These are phyloP conservation scores for Spodoptera picta DNA, from an alignment of 2,888 invertebrate species.

Conservation along the genomic window DNA sequence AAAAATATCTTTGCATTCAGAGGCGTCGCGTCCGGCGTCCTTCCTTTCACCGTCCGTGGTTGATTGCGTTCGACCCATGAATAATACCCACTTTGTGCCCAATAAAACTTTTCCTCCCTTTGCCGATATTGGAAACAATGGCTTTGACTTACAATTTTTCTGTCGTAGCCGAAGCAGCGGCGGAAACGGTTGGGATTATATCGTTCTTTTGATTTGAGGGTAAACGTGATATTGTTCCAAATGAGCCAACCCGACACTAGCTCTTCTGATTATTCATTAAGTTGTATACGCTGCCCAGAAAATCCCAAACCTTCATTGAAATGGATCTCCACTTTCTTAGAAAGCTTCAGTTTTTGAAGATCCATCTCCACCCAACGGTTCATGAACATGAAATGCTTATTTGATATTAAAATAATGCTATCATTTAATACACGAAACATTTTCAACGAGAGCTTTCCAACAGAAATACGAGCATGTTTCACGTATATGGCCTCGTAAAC, in stretches of 20 bases:
- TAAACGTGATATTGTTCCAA: conserved; percentile 81
- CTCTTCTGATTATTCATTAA: conserved; percentile 62
- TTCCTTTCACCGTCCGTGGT: conserved; percentile 70
- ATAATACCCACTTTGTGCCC: conserved; percentile 87
- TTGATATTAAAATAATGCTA: conserved; percentile 24
- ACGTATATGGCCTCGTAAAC: conserved; percentile 40
- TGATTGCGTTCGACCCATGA: conserved; percentile 83
- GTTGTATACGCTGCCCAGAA: conserved; percentile 18
- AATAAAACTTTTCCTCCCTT: conserved; percentile 85
- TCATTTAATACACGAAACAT: conserved; percentile 12
- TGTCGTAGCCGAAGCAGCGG: conserved; percentile 65
- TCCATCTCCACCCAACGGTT: background rate
- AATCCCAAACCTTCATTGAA: conserved; percentile 1
- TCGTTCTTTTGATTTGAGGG: conserved; percentile 83
- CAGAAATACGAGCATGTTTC: conserved; percentile 34
- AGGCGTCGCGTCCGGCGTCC: conserved; percentile 79
- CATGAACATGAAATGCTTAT: background rate
- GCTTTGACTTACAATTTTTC: conserved; percentile 85
- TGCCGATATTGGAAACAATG: conserved; percentile 86
- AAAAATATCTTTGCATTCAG: conserved; percentile 87
- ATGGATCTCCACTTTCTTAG: background rate
- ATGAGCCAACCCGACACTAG: conserved; percentile 67
- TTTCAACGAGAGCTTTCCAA: conserved; percentile 30
- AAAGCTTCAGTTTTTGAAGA: background rate
- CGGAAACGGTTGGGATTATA: conserved; percentile 80